Evolutionary conservation across 2,113 vertebrate genomes (phyloP).

Genomic region (Zeus faber): DNA sequence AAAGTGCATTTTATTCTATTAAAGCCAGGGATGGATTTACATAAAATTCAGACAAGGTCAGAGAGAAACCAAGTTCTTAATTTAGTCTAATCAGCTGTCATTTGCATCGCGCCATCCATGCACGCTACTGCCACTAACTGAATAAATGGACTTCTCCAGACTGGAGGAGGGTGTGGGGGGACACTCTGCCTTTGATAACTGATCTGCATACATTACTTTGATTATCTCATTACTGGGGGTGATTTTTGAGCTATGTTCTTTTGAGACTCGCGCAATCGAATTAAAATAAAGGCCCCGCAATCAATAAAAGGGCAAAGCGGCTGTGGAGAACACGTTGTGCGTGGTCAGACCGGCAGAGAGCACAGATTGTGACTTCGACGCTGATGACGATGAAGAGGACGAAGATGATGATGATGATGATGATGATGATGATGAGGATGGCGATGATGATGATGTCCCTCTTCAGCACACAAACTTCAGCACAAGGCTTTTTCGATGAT

Average conservation of each 20-base stretch:
- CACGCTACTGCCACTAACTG: constrained; percentile 99
- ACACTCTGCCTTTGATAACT: constrained; percentile 97
- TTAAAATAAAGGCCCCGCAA: constrained; percentile 74
- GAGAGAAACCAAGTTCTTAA: constrained; percentile 99
- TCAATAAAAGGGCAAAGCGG: constrained; percentile 79
- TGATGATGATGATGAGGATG: background rate
- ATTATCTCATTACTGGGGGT: constrained; percentile 99
- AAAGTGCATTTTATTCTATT: constrained; percentile 69
- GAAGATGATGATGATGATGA: constrained; percentile 33
- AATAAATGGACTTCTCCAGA: constrained; percentile 99
- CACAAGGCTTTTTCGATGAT: constrained; percentile 32
- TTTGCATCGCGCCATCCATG: constrained; percentile 99
- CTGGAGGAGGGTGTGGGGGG: constrained; percentile 95
- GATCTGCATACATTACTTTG: constrained; percentile 99
- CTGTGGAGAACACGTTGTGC: constrained; percentile 55
- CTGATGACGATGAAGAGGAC: constrained; percentile 42
- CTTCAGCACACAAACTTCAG: constrained; percentile 14
- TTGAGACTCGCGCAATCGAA: constrained; percentile 80
- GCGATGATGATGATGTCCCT: constrained; percentile 14
- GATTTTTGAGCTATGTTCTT: constrained; percentile 89
- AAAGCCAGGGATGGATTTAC: constrained; percentile 86
- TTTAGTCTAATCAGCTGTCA: constrained; percentile 99
- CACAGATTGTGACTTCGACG: constrained; percentile 2
- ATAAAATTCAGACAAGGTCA: constrained; percentile 99
- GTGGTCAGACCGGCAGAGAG: constrained; percentile 52